phyloP scores from a whole-genome alignment of 2,113 vertebrate species.

The Syrrhaptes paradoxus region DNA sequence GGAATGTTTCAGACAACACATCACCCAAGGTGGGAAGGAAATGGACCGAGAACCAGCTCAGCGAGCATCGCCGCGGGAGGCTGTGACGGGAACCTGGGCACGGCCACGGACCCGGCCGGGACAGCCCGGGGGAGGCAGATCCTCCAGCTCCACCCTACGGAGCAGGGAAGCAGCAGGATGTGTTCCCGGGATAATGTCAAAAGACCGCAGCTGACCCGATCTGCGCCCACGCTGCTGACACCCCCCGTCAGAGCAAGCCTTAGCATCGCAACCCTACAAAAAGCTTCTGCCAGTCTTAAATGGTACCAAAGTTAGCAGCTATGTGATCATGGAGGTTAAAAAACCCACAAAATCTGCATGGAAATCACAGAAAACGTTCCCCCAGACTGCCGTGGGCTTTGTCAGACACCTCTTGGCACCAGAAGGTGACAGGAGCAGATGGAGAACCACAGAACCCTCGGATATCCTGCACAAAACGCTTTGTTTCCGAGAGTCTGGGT shows the following conservation, averaged over 20 bases:
- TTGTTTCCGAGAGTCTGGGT: too few relatives aligned
- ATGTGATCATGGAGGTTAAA: background rate
- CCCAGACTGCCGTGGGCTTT: background rate
- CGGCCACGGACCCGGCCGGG: background rate
- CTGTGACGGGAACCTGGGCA: background rate
- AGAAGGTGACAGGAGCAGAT: rapidly evolving
- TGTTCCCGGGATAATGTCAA: rapidly evolving
- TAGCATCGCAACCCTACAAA: background rate
- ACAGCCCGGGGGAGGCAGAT: background rate
- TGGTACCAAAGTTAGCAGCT: background rate
- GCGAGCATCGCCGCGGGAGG: background rate
- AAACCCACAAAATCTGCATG: background rate
- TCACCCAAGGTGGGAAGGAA: background rate
- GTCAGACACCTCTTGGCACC: background rate
- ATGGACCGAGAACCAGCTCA: rapidly evolving
- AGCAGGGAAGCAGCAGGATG: background rate
- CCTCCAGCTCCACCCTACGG: rapidly evolving
- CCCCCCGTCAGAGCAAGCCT: background rate
- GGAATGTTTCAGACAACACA: background rate
- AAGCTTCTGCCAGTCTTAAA: background rate
- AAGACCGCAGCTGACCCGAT: background rate
- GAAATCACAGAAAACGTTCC: background rate
- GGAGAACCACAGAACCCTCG: background rate
- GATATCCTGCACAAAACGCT: background rate
- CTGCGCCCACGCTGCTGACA: background rate